Conservation (phyloP, 2,888 invertebrate species). For the Mongoloraphidia duomilia region DNA sequence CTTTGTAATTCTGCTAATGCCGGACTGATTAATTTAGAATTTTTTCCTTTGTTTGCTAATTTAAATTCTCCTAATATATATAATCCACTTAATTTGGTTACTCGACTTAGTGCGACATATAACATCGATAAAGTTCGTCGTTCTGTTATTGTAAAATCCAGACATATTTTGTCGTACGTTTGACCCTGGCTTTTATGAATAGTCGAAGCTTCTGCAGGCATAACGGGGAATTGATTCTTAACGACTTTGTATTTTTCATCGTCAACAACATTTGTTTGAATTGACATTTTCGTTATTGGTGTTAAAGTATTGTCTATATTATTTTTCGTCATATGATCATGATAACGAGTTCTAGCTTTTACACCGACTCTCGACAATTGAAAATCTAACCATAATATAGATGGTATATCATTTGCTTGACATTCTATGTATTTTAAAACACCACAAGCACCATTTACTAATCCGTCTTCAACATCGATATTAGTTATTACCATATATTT, state of each 20-base stretch:
- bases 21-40: not conserved
- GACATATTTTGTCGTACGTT: constrained; percentile 2
- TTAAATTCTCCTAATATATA: constrained; percentile 16
- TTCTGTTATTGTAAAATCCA: constrained; percentile 2
- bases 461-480: constrained; percentile 1
- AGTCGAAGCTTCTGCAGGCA: constrained; percentile 13
- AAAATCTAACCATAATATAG: not conserved
- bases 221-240: constrained; percentile 13
- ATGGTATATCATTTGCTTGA: not conserved
- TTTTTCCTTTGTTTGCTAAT: not conserved
- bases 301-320: not conserved
- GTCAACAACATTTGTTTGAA: not conserved
- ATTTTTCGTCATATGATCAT: not conserved
- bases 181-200: constrained; percentile 16
- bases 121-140: not conserved
- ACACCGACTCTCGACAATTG: not conserved
- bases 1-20: not conserved
- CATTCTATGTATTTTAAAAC: not conserved
- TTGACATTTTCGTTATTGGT: not conserved
- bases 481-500: constrained; percentile 1
- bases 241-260: constrained; percentile 4
- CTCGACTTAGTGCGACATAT: constrained; percentile 7
- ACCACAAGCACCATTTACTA: constrained; percentile 1
- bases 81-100: constrained; percentile 5
- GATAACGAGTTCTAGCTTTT: not conserved